Base-by-base conservation (phyloP, 2,113 vertebrate genomes). In the Planiliza haematocheilus region DNA sequence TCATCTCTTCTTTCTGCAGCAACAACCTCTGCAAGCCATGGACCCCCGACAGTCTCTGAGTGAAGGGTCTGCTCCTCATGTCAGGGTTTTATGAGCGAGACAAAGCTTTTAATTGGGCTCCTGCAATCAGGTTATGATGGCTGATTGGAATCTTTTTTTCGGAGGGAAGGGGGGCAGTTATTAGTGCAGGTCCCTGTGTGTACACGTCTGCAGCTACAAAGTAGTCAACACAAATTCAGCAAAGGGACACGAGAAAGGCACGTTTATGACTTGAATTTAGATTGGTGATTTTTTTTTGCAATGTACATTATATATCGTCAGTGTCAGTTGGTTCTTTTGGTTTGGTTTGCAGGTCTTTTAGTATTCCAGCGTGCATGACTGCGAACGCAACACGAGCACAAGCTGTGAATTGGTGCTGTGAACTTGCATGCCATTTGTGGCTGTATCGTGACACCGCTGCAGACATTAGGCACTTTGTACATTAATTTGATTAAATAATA, bases 121-220 rank as follows among this genome's bases (percentile, higher is more conserved):
- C 71, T 74, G 48, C 74, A 83, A 74, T 85, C 79, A 81, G 71
- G 50, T 79, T 84, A 70, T 62, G 69, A 64, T 51, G 67, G 57
- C 73, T 85, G 62, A 72, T 59, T 77, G 59, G 42, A 75, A 45
- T 72, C 41, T 63, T 12, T 37, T 64, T 24, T 55, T 52, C 7
- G 42, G 14, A n/a, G 46, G 12, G 5, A 10, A 1, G 17, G 30
- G 13, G 1, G 5, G 10, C 24, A 39, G 56, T 56, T 70, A 69
- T 79, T 69, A 45, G 64, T 76, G 69, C 49, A 9, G 51, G 67
- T 57, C 53, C 14, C 45, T 56, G 37, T 43, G 30, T 48, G 57
- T 30, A 48, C 51, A 37, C 9, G 7, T 61, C 63, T 36, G 37
- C n/a, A 36, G 50, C 70, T 84, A 36, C 60, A 64, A n/a, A 45